These are phyloP conservation scores for Rotaria sp. DNA, from an alignment of 2,888 invertebrate genomes.

Conservation along the genomic window DNA sequence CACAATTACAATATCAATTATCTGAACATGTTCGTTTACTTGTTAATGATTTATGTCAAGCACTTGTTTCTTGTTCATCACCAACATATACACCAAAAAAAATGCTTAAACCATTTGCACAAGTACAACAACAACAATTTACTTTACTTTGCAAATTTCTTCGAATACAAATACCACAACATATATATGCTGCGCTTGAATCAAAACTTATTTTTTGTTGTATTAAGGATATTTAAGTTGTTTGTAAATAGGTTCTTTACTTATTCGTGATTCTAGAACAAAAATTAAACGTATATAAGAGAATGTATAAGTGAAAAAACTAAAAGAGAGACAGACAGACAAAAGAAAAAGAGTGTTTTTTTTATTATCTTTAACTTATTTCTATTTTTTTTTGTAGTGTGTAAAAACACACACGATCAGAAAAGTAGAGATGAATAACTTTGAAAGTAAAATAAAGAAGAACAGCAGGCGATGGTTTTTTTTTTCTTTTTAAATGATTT, in stretches of 20 bases:
- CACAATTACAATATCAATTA: slow-evolving; percentile 19
- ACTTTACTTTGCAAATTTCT: slow-evolving; percentile 7
- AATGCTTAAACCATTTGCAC: slow-evolving; percentile 13
- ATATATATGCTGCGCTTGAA: background rate
- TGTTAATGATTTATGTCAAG: slow-evolving; percentile 27
- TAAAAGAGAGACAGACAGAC: background rate
- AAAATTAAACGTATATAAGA: background rate
- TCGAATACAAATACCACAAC: background rate
- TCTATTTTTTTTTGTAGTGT: background rate
- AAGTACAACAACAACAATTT: slow-evolving; percentile 18
- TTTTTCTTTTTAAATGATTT: no score
- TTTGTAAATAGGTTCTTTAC: background rate
- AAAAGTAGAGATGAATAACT: background rate
- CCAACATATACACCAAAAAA: background rate
- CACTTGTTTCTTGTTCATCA: background rate
- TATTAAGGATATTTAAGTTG: background rate
- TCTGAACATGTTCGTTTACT: slow-evolving; percentile 19
- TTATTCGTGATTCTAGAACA: background rate
- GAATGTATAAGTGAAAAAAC: background rate
- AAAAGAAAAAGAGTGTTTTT: background rate
- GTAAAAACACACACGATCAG: background rate
- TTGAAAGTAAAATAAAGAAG: slow-evolving; percentile 18
- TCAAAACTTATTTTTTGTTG: background rate
- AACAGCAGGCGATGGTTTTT: background rate
- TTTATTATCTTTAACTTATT: background rate